Percentiles rank a stretch among this genome's conserved stretches.
phyloP scores from a whole-genome alignment of 2,797 vertebrate genomes.

The Chrysocyon brachyurus region DNA sequence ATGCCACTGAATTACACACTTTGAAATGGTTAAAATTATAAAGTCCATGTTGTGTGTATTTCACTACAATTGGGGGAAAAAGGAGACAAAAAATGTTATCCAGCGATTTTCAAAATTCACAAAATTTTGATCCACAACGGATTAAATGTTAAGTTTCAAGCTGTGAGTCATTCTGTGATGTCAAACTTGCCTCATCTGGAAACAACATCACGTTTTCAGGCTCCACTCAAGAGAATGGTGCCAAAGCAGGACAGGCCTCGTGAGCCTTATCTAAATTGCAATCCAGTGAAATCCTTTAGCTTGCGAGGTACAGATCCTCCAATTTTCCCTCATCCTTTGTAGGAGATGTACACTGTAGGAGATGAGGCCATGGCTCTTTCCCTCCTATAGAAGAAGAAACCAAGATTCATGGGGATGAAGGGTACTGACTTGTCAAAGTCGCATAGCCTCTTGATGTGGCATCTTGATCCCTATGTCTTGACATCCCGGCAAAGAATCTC shows the following conservation, averaged over 20 bases:
- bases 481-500: neutral
- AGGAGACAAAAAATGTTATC: neutral
- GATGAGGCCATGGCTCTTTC: rapidly evolving
- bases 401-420: too few relatives aligned
- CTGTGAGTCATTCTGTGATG: neutral
- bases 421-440: neutral
- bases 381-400: neutral
- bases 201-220: neutral
- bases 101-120: neutral
- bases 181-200: neutral
- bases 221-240: neutral
- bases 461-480: neutral
- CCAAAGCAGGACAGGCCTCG: neutral
- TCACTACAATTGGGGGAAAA: neutral
- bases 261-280: rapidly evolving
- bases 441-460: neutral
- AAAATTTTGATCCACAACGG: neutral
- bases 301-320: rapidly evolving
- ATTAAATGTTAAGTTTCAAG: neutral
- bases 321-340: too few relatives aligned
- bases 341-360: neutral
- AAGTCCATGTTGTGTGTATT: neutral
- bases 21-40: neutral
- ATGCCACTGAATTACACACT: neutral
- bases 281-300: neutral